A percentile compares a stretch with the other conserved stretches of the same genome.
Evolutionary conservation across 64 coral and sea anemone genomes (phyloP).

Genomic region (Montipora capricornis): DNA sequence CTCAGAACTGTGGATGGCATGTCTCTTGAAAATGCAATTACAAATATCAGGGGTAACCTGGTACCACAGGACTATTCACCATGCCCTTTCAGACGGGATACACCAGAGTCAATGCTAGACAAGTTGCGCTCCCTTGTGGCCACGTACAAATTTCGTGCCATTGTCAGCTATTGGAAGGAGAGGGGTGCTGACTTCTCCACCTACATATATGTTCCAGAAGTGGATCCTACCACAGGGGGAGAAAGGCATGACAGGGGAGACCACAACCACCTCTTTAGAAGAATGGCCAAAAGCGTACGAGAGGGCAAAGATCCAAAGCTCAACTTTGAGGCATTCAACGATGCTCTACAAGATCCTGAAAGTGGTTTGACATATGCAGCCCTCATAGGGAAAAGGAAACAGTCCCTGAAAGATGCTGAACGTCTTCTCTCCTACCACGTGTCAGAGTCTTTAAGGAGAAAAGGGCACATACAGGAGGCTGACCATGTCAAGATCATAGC

Average conservation of each 20-base stretch:
- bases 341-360: neutral
- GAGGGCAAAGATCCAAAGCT: conserved; percentile 18
- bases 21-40: conserved; percentile 59
- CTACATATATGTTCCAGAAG: conserved; percentile 29
- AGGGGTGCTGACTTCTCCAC: conserved; percentile 39
- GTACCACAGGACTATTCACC: conserved; percentile 58
- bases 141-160: conserved; percentile 17
- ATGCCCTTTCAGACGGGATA: conserved; percentile 48
- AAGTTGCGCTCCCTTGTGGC: conserved; percentile 58
- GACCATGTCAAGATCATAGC: neutral
- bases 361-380: conserved; percentile 20
- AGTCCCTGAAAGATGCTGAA: conserved; percentile 13
- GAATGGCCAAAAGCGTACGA: conserved; percentile 36
- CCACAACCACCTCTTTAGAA: conserved; percentile 42
- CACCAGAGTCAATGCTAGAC: conserved; percentile 25
- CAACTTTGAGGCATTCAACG: conserved; percentile 38
- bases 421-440: neutral
- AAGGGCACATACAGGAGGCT: conserved; percentile 6
- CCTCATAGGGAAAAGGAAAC: conserved; percentile 1
- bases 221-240: neutral
- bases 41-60: conserved; percentile 1
- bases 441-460: neutral
- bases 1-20: conserved; percentile 21
- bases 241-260: conserved; percentile 41
- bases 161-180: conserved; percentile 52